Evolutionary conservation across 2,797 vertebrate species (phyloP), one percentile per base, ranked within the genome.

Genomic region (Protosalanx chinensis): DNA sequence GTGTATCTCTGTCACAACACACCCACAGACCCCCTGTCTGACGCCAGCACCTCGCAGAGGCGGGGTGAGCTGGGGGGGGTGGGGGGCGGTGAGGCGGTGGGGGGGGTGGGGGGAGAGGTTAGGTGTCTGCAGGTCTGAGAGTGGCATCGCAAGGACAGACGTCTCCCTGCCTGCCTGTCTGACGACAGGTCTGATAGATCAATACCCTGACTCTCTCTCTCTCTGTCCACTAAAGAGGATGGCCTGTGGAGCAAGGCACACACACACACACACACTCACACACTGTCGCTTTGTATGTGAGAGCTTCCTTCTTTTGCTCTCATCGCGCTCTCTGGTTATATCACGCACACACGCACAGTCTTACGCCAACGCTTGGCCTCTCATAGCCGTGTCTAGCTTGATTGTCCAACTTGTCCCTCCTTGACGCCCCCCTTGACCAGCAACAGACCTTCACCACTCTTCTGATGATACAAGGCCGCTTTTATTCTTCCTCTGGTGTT

Each of bases 101-200:
- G 20, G 58, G 18, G 58, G 58, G 83, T n/a, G n/a, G n/a, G 74
- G 71, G 63, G 74, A 71, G 79, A 92, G 90, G 81, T 87, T 93
- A 94, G 91, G 93, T 93, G 92, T 94, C 94, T 94, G 88, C 86
- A 89, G 93, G 92, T 93, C 93, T 92, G 91, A 94, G 95, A 96
- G 95, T 93, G 94, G 94, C 93, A 95, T 95, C 94, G 93, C 89
- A 92, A 93, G 92, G 93, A 95, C 87, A 91, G 92, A 90, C 93
- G 91, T 93, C 91, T 92, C 84, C 91, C 71, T 82, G 92, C 88
- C 91, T 90, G 93, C 93, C 91, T 93, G 82, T 85, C 93, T 94
- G 94, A 91, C 76, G 87, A 93, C 92, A 94, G 91, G 93, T 89
- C 92, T 93, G 81, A 92, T 93, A 89, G 91, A 95, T 95, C 94